These are phyloP conservation scores for Galleria mellonella DNA, from an alignment of 1,140 invertebrate species.

Conservation along the genomic window DNA sequence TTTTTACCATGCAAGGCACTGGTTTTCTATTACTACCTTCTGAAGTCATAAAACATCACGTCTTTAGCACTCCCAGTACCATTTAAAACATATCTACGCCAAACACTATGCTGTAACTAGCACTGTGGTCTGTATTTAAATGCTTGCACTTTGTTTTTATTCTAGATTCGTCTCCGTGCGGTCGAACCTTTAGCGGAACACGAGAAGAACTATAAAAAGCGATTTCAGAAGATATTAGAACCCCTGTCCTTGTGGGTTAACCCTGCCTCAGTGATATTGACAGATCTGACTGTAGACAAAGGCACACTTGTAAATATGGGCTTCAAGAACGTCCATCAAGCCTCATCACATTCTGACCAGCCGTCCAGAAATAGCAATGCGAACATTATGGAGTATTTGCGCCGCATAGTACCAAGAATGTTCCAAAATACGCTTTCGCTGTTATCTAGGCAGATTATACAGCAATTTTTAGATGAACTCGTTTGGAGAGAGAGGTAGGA, in stretches of 20 bases:
- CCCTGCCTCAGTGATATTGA: slow-evolving; percentile 84
- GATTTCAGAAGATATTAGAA: slow-evolving; percentile 86
- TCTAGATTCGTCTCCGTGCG: slow-evolving; percentile 82
- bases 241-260: slow-evolving; percentile 86
- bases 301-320: slow-evolving; percentile 84
- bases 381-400: slow-evolving; percentile 90
- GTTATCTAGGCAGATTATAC: slow-evolving; percentile 88
- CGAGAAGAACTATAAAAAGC: slow-evolving; percentile 84
- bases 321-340: slow-evolving; percentile 83
- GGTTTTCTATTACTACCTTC: too few species aligned
- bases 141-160: too few species aligned
- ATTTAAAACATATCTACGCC: too few species aligned
- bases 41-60: too few species aligned
- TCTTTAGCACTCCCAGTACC: too few species aligned
- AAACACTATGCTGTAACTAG: too few species aligned
- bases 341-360: slow-evolving; percentile 76
- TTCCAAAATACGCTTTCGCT: slow-evolving; percentile 91
- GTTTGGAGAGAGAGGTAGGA: slow-evolving; percentile 79
- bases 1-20: too few species aligned
- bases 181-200: slow-evolving; percentile 86
- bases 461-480: slow-evolving; percentile 92
- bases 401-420: slow-evolving; percentile 90
- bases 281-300: slow-evolving; percentile 89
- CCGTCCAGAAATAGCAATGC: slow-evolving; percentile 79
- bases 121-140: too few species aligned